Base-by-base conservation (phyloP, 2,797 vertebrate species). In the Chromobotia macracanthus region DNA sequence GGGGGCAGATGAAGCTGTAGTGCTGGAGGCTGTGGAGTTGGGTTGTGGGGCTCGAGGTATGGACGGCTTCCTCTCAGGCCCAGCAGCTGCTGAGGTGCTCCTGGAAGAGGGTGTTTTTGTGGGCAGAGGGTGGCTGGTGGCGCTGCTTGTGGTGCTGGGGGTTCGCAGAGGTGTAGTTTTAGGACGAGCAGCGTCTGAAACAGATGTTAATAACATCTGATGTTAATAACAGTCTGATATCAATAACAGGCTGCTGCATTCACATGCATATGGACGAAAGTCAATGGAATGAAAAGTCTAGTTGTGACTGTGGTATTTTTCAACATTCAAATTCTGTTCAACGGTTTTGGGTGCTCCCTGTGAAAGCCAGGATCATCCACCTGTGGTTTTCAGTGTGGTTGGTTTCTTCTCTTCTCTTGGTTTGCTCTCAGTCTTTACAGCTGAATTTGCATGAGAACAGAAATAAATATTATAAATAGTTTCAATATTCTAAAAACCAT, bases 341-440 rank as follows among this genome's bases (percentile, higher is more conserved):
- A n/a, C n/a, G 55, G 31, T 31, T 31, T 31, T 31, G 31, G 31
- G 31, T 31, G n/a, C n/a, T n/a, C n/a, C n/a, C n/a, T n/a, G 31
- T 31, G 31, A 3, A 31, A 5, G 31, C 31, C 31, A 31, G 31
- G 31, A 31, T 31, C 31, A 31, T 31, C 31, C 93, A 98, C 97
- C 97, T 94, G 95, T 76, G 2, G 95, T 94, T 91, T 91, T 98
- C 0, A 91, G 81, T 19, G 88, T 81, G 84, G 88, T 28, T 7
- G 90, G 77, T 89, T 95, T 98, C 94, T 95, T 98, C 81, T 90
- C 89, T 0, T 97, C 96, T 4, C 87, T 83, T 5, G 93, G 83
- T 87, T 96, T 97, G 5, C 90, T 69, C 0, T 97, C 96, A 0
- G 94, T 92, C 91, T 95, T 98, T 28, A 93, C 81, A 2, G 92